Conservation (phyloP, 2,797 vertebrate genomes). For the Paratrypauchen microcephalus region DNA sequence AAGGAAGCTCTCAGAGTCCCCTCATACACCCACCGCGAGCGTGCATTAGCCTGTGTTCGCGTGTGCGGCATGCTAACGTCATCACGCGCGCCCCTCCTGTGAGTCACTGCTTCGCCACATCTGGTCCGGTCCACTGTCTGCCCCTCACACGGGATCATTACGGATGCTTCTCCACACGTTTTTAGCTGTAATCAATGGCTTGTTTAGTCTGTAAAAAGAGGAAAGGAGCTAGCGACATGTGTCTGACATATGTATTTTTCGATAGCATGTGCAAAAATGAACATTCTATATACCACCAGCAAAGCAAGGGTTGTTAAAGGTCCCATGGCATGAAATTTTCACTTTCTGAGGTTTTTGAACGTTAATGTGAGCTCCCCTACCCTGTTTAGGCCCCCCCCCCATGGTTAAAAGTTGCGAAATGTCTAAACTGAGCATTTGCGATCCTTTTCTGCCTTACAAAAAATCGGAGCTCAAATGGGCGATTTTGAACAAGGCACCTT, state of each 20-base stretch:
- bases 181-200: background rate
- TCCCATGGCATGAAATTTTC: too few relatives aligned
- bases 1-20: conserved; percentile 60
- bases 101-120: conserved; percentile 69
- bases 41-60: conserved; percentile 35
- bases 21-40: conserved; percentile 13
- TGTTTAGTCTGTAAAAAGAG: conserved; percentile 1
- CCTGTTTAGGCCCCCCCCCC: too few relatives aligned
- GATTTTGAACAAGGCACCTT: too few relatives aligned
- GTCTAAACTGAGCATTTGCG: too few relatives aligned
- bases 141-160: conserved; percentile 6
- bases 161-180: background rate
- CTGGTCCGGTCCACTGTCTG: conserved; percentile 63
- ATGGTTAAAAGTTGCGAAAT: too few relatives aligned
- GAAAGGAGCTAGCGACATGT: background rate
- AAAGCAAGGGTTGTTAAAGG: background rate
- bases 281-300: background rate
- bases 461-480: too few relatives aligned
- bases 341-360: too few relatives aligned
- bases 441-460: too few relatives aligned
- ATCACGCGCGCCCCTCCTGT: conserved; percentile 60
- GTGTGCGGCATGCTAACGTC: conserved; percentile 55
- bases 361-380: too few relatives aligned
- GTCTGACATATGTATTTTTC: background rate
- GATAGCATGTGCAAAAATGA: background rate